phyloP scores from a whole-genome alignment of 2,113 vertebrate genomes.

The Hemiprocne comata region DNA sequence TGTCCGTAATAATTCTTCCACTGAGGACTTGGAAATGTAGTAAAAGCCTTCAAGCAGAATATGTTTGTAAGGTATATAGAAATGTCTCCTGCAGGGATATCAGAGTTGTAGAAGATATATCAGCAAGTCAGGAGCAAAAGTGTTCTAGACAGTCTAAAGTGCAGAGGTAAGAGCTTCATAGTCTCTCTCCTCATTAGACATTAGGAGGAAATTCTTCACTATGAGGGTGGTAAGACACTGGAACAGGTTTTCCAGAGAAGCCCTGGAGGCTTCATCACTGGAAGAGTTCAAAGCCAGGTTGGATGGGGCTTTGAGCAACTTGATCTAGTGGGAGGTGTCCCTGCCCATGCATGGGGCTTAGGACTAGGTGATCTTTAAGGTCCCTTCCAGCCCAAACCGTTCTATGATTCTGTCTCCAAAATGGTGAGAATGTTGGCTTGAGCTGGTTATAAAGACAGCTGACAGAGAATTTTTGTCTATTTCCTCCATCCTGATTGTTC shows the following conservation, averaged over 20 bases:
- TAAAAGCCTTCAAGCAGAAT: neutral
- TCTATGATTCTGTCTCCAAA: neutral
- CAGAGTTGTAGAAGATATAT: neutral
- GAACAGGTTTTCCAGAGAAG: too few relatives aligned
- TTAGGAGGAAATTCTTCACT: too few relatives aligned
- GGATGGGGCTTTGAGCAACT: too few relatives aligned
- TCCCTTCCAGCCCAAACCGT: too few relatives aligned
- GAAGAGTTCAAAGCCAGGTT: too few relatives aligned
- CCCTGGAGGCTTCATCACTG: too few relatives aligned
- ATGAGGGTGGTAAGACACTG: too few relatives aligned
- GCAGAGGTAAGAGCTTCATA: neutral
- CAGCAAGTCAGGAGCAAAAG: neutral
- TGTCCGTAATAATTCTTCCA: neutral
- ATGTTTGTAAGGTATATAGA: neutral
- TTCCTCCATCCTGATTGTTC: neutral
- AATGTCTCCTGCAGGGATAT: neutral
- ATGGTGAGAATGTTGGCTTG: neutral
- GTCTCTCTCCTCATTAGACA: neutral
- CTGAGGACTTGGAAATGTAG: neutral
- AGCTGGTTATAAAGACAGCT: neutral
- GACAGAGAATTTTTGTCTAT: neutral
- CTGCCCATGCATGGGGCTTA: too few relatives aligned
- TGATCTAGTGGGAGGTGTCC: too few relatives aligned
- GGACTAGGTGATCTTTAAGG: too few relatives aligned
- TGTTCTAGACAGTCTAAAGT: neutral